Percentiles rank a stretch among this genome's conserved stretches.
These are phyloP conservation scores for Eurytoma adleriae DNA, from an alignment of 2,888 invertebrate species.

Conservation along the genomic window DNA sequence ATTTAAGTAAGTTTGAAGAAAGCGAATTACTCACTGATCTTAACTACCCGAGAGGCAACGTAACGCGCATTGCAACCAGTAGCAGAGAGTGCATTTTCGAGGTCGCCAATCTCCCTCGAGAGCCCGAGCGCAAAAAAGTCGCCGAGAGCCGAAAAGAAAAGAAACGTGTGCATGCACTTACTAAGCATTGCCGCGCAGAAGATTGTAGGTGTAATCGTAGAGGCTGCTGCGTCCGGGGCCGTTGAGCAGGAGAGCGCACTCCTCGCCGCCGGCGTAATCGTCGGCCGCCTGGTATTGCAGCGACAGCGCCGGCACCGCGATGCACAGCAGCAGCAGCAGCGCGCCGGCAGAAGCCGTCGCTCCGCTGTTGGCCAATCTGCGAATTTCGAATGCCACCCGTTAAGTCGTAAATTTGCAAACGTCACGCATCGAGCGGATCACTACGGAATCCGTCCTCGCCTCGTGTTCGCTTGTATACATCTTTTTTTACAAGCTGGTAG, in stretches of 20 bases:
- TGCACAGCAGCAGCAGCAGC: slow-evolving; percentile 5
- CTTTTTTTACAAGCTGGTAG: no score
- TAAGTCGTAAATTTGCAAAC: no score
- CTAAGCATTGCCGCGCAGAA: slow-evolving; percentile 88
- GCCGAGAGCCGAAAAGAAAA: neutral
- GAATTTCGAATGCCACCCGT: slow-evolving; percentile 24
- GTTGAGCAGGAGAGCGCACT: slow-evolving; percentile 88
- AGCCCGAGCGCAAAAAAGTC: neutral
- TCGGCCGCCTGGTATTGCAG: slow-evolving; percentile 70
- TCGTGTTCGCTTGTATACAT: no score
- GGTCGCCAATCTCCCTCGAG: neutral
- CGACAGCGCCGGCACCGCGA: slow-evolving; percentile 39
- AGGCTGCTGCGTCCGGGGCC: slow-evolving; percentile 88
- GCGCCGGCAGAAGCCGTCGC: neutral
- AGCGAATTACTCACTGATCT: no score
- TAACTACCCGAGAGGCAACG: no score
- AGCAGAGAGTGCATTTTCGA: no score
- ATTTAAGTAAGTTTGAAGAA: no score
- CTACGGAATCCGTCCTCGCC: no score
- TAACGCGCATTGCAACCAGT: no score
- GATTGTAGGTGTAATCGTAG: slow-evolving; percentile 90
- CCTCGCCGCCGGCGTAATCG: slow-evolving; percentile 75
- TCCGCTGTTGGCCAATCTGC: slow-evolving; percentile 42
- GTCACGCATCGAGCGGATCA: no score
- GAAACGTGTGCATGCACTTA: slow-evolving; percentile 78